phyloP scores from a whole-genome alignment of 1,140 invertebrate genomes.

The Tetramorium simillimum region DNA sequence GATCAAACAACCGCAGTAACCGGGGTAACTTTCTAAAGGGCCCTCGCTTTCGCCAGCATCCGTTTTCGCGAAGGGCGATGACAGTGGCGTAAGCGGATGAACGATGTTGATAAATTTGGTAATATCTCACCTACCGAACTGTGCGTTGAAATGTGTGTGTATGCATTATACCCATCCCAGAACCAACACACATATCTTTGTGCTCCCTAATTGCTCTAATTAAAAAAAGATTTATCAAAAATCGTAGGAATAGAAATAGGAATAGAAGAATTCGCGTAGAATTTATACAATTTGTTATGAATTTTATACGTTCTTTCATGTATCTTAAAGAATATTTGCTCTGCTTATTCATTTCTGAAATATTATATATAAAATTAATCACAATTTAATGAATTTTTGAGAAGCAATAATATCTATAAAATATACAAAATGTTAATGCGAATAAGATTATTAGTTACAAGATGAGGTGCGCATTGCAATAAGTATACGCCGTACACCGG shows the following conservation, averaged over 20 bases:
- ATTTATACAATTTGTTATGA: too few relatives aligned
- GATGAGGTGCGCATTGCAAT: constrained; percentile 20
- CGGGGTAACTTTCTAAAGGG: constrained; percentile 66
- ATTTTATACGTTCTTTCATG: neutral
- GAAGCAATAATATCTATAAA: neutral
- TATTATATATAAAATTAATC: neutral
- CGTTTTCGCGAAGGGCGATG: constrained; percentile 44
- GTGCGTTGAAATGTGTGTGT: neutral
- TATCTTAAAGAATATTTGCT: neutral
- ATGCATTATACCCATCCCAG: neutral
- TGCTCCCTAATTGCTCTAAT: neutral
- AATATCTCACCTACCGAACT: neutral
- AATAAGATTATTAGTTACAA: constrained; percentile 29
- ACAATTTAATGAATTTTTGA: neutral
- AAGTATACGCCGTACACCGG: neutral
- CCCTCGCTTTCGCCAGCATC: constrained; percentile 53
- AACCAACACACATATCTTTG: neutral
- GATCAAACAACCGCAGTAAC: constrained; percentile 69
- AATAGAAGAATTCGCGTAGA: too few relatives aligned
- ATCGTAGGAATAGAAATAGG: neutral
- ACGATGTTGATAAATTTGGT: constrained; percentile 19
- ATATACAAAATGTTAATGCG: constrained; percentile 22
- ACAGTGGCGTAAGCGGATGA: constrained; percentile 31
- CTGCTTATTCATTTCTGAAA: neutral
- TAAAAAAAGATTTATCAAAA: neutral